phyloP scores from a whole-genome alignment of 2,888 invertebrate genomes.

The Hecatera dysodea region DNA sequence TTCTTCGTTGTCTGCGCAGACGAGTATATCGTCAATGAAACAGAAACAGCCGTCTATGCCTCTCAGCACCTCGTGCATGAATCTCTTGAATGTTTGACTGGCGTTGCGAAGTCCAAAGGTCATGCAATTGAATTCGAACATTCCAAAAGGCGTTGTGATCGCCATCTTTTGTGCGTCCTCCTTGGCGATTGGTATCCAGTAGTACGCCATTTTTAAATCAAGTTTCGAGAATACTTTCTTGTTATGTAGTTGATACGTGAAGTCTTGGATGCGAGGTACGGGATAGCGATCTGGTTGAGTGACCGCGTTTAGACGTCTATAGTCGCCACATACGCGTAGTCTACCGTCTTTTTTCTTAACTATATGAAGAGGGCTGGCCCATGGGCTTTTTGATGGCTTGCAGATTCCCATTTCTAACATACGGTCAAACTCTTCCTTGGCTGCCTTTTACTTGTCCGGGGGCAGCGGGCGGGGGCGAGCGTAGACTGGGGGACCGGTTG shows the following conservation, averaged over 20 bases:
- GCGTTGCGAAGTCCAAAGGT: slow-evolving; percentile 25
- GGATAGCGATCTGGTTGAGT: slow-evolving; percentile 33
- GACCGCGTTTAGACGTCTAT: slow-evolving; percentile 15
- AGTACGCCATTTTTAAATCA: slow-evolving; percentile 23
- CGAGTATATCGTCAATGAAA: slow-evolving; percentile 13
- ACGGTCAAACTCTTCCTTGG: slow-evolving; percentile 53
- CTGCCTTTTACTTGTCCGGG: slow-evolving; percentile 30
- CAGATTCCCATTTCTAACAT: slow-evolving; percentile 2
- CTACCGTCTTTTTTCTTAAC: slow-evolving; percentile 63
- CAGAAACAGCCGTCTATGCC: slow-evolving; percentile 2
- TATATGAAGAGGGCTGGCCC: slow-evolving; percentile 65
- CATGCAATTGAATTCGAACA: slow-evolving; percentile 21
- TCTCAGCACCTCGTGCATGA: slow-evolving; percentile 10
- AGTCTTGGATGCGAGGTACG: slow-evolving; percentile 26
- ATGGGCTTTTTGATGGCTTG: slow-evolving; percentile 59
- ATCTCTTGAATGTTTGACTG: background rate
- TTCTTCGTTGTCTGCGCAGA: background rate
- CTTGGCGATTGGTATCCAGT: slow-evolving; percentile 2
- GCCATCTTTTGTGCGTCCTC: slow-evolving; percentile 28
- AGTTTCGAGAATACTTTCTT: slow-evolving; percentile 29
- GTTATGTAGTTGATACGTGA: slow-evolving; percentile 7
- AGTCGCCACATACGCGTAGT: slow-evolving; percentile 36
- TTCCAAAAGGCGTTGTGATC: slow-evolving; percentile 25
- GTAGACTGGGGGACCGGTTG: slow-evolving; percentile 14
- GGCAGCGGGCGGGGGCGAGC: slow-evolving; percentile 22